Evolutionary conservation across 2,888 invertebrate species (phyloP).

Genomic region (Eupithecia subfuscata): DNA sequence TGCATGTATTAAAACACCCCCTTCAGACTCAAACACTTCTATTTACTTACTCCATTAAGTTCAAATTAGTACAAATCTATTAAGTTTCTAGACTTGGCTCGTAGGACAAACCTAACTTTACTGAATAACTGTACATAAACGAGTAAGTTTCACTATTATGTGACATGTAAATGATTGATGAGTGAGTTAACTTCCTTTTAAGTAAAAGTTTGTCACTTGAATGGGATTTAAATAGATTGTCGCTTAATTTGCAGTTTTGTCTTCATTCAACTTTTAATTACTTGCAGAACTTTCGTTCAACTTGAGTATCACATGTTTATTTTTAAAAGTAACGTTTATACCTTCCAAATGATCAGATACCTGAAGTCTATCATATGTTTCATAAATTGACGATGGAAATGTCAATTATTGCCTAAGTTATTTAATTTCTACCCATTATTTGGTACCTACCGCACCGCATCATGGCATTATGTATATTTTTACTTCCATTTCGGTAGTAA

Average conservation of each 20-base stretch:
- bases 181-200: slow-evolving; percentile 30
- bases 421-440: background rate
- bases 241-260: background rate
- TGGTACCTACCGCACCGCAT: too few species aligned
- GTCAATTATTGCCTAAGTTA: background rate
- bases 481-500: background rate
- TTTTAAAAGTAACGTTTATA: too few species aligned
- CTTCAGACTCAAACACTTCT: slow-evolving; percentile 9
- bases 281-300: background rate
- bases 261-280: background rate
- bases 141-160: slow-evolving; percentile 45
- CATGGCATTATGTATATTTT: background rate
- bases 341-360: too few species aligned
- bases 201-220: slow-evolving; percentile 19
- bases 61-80: slow-evolving; percentile 4
- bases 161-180: slow-evolving; percentile 40
- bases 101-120: slow-evolving; percentile 37
- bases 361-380: background rate
- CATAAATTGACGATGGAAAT: background rate
- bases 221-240: slow-evolving; percentile 14
- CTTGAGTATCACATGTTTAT: background rate
- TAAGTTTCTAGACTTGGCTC: slow-evolving; percentile 41
- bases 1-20: slow-evolving; percentile 52
- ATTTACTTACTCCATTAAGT: slow-evolving; percentile 9
- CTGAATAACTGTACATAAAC: slow-evolving; percentile 40